A percentile compares a stretch with the other conserved stretches of the same genome.
These are phyloP conservation scores for Rhabditophanes sp. DNA, from an alignment of 2,888 invertebrate species.

Conservation along the genomic window DNA sequence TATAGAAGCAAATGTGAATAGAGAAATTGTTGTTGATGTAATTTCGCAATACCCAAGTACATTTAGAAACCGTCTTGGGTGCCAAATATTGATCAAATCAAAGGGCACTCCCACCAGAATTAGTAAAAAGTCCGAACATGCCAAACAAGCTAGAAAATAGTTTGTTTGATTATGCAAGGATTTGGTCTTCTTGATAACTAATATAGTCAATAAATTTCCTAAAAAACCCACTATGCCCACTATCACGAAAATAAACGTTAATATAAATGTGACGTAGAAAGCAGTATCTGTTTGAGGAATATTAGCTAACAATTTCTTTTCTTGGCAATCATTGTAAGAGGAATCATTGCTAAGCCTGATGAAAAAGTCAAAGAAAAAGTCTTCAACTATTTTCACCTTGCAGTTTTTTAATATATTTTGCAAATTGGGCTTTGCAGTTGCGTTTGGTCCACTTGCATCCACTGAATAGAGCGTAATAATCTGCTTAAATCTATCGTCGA, in stretches of 20 bases:
- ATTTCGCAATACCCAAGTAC: constrained; percentile 32
- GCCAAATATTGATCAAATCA: constrained; percentile 36
- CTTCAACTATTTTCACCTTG: too few relatives aligned
- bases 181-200: constrained; percentile 20
- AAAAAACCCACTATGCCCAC: constrained; percentile 33
- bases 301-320: too few relatives aligned
- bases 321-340: too few relatives aligned
- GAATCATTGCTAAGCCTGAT: too few relatives aligned
- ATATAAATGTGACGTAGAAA: too few relatives aligned
- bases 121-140: constrained; percentile 26
- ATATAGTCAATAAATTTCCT: constrained; percentile 33
- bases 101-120: constrained; percentile 39
- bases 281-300: too few relatives aligned
- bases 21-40: constrained; percentile 31
- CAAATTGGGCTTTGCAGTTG: too few relatives aligned
- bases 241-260: constrained; percentile 26
- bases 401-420: too few relatives aligned
- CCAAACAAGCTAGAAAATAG: constrained; percentile 37
- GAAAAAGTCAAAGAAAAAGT: too few relatives aligned
- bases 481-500: too few relatives aligned
- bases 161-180: constrained; percentile 39
- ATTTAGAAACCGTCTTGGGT: constrained; percentile 16
- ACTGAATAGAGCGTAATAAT: too few relatives aligned
- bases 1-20: constrained; percentile 40
- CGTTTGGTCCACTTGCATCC: too few relatives aligned